Evolutionary conservation across 2,888 invertebrate genomes (phyloP).

Genomic region (Meganola albula): DNA sequence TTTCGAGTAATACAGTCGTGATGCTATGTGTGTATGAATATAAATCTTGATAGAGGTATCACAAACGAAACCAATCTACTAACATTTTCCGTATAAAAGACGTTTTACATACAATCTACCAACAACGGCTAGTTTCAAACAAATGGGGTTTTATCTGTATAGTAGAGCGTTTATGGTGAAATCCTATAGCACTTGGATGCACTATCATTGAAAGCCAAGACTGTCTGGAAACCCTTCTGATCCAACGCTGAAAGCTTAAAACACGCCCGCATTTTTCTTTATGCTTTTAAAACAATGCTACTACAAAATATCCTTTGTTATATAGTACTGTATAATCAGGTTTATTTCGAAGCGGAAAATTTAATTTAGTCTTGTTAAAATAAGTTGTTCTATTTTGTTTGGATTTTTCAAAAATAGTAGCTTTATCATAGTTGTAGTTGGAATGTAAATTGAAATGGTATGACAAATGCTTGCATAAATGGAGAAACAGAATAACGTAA

Average conservation of each 20-base stretch:
- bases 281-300: constrained; percentile 33
- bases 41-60: no score
- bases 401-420: neutral
- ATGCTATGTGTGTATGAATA: no score
- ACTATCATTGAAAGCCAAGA: constrained; percentile 32
- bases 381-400: constrained; percentile 1
- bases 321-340: constrained; percentile 14
- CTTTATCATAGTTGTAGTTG: neutral
- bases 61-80: no score
- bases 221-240: constrained; percentile 33
- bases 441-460: no score
- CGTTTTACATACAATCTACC: no score
- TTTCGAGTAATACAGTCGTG: no score
- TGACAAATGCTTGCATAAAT: no score
- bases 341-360: constrained; percentile 13
- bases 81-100: no score
- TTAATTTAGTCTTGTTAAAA: constrained; percentile 7
- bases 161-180: constrained; percentile 22
- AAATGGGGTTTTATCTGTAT: constrained; percentile 24
- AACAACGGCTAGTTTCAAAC: constrained; percentile 10
- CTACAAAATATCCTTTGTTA: constrained; percentile 25
- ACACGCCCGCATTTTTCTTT: constrained; percentile 37
- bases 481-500: no score
- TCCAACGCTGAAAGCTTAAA: constrained; percentile 43
- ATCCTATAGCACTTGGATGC: constrained; percentile 30